Percentiles rank a stretch among this genome's conserved stretches.
Conservation (phyloP, 1,140 invertebrate genomes). For the Apocrypta bakeri region DNA sequence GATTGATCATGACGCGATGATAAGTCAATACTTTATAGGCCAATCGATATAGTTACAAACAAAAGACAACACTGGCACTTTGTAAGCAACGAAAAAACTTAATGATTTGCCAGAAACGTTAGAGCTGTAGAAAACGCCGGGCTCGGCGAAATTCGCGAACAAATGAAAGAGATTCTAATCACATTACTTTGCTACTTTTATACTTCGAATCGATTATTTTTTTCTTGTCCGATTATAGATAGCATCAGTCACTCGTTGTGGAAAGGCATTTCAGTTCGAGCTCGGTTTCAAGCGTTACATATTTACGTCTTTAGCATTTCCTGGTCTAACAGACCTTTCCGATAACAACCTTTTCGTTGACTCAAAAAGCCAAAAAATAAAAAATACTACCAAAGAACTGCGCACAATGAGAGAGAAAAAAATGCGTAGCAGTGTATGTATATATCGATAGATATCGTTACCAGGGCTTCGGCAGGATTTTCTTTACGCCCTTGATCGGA, state of each 20-base stretch:
- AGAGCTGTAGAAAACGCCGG: neutral
- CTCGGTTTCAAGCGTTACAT: neutral
- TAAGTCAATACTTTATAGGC: neutral
- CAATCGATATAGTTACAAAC: neutral
- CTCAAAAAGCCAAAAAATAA: neutral
- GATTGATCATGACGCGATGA: neutral
- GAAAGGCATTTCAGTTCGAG: neutral
- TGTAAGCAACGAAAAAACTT: neutral
- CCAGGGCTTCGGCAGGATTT: constrained; percentile 63
- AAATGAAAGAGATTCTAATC: neutral
- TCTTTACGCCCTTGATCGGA: constrained; percentile 65
- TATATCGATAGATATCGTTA: constrained; percentile 54
- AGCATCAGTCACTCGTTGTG: neutral
- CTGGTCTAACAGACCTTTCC: neutral
- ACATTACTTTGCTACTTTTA: neutral
- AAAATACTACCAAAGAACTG: neutral
- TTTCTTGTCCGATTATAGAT: neutral
- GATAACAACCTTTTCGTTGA: neutral
- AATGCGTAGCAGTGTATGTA: neutral
- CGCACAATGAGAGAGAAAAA: neutral
- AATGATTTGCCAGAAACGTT: neutral
- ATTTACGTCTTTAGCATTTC: neutral
- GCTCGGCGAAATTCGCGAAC: neutral
- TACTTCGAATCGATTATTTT: neutral
- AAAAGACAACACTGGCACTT: neutral